Conservation (phyloP, 1,140 invertebrate genomes). For the Dendrolimus punctatus region DNA sequence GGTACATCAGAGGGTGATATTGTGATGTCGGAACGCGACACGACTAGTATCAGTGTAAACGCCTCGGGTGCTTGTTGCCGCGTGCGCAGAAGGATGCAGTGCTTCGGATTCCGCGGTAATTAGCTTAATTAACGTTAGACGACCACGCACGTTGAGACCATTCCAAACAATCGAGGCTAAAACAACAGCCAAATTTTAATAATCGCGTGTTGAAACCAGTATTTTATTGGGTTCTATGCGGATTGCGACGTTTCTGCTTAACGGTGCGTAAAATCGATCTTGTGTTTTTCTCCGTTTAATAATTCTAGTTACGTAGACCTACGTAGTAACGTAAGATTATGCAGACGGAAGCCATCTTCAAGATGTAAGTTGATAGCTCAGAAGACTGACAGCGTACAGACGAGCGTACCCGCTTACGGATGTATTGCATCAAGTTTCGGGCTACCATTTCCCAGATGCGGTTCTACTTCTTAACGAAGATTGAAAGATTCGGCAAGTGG, state of each 20-base stretch:
- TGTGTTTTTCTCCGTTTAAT: slow-evolving; percentile 5
- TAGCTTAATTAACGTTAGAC: slow-evolving; percentile 19
- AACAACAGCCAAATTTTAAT: slow-evolving; percentile 8
- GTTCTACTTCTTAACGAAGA: slow-evolving; percentile 24
- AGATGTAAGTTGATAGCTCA: slow-evolving; percentile 9
- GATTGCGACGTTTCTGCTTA: slow-evolving; percentile 5
- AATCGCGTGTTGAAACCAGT: slow-evolving; percentile 3
- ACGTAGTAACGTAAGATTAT: not conserved
- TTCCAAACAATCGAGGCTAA: not conserved
- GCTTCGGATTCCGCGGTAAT: slow-evolving; percentile 62
- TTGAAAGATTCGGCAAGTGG: slow-evolving; percentile 33
- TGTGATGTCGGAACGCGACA: slow-evolving; percentile 51
- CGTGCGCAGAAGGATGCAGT: slow-evolving; percentile 57
- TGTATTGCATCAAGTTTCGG: slow-evolving; percentile 30
- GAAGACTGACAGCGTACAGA: slow-evolving; percentile 15
- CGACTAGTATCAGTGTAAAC: slow-evolving; percentile 25
- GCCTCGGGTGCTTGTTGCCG: slow-evolving; percentile 42
- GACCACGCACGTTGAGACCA: slow-evolving; percentile 12
- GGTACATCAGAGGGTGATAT: slow-evolving; percentile 33
- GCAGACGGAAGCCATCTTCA: slow-evolving; percentile 7
- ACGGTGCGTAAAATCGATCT: slow-evolving; percentile 22
- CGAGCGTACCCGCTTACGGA: slow-evolving; percentile 24
- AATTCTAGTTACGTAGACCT: slow-evolving; percentile 1
- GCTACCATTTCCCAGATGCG: slow-evolving; percentile 27
- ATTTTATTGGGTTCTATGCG: slow-evolving; percentile 4